Evolutionary conservation across 2,888 invertebrate species (phyloP), one percentile per base, ranked within the genome.

Genomic region (Halictus ligatus): DNA sequence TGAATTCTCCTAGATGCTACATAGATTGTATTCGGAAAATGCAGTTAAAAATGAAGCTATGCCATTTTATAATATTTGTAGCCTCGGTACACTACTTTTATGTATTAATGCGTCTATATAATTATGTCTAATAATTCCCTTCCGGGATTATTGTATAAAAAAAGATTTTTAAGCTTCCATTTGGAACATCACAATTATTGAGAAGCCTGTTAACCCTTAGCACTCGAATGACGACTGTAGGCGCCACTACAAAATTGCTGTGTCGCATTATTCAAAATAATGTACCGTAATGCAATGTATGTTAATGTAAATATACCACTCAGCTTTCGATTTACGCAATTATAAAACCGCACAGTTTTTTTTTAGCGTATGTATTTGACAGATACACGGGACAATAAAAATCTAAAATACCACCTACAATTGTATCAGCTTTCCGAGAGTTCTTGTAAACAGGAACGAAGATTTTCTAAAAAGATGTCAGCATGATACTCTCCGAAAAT

Each of bases 401-500:
- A 21, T 46, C 5, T 40, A 54, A 83, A 76, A 46, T n/a, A 72
- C 58, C 35, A 78, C 46, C 29, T 78, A 67, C 5, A 79, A 81
- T 54, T 54, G 18, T 54, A 79, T 86, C 72, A 87, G 40, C 76
- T 81, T 35, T 83, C 54, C 3, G 50, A 4, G 18, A 87, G 43
- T 13, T 86, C 78, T 46, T 86, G 64, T 48, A 87, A 60, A 18
- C 80, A 83, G 15, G 0, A 25, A 50, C 87, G 76, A 25, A 87
- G 75, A 71, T 29, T 81, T 54, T 86, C 86, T 58, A 87, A 58
- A 76, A 87, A 87, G 18, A 86, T 80, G 58, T 87, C 86, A 5
- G 87, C 87, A 54, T 87, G 87, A 71, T 86, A 87, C 46, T 87
- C 86, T 18, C 83, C 86, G 21, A 86, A 87, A 78, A 87, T 83